Percentiles rank a stretch among this genome's conserved stretches.
These are phyloP conservation scores for Drosophila pseudotakahashii DNA, from an alignment of 2,888 invertebrate species.

Conservation along the genomic window DNA sequence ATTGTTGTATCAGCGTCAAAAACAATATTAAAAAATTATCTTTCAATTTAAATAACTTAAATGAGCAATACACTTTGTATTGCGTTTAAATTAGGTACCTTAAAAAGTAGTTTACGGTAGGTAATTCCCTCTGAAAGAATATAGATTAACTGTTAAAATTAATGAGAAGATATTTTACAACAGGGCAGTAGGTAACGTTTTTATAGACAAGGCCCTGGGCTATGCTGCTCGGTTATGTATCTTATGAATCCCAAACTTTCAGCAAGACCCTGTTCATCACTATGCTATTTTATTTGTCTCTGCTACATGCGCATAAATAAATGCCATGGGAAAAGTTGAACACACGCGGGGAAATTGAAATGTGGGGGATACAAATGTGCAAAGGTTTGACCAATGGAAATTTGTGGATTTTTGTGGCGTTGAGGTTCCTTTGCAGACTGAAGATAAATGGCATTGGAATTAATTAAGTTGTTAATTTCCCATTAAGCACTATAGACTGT, in stretches of 20 bases:
- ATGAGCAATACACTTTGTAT: not conserved
- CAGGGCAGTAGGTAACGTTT: too few species aligned
- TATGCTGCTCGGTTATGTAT: not conserved
- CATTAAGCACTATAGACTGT: constrained; percentile 74
- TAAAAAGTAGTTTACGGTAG: too few species aligned
- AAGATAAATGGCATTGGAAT: constrained; percentile 84
- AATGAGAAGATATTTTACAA: too few species aligned
- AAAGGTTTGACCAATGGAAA: constrained; percentile 75
- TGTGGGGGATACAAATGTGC: constrained; percentile 9
- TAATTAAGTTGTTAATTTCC: constrained; percentile 84
- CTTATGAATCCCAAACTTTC: not conserved
- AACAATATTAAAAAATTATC: constrained; percentile 2
- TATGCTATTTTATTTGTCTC: constrained; percentile 60
- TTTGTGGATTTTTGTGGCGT: constrained; percentile 73
- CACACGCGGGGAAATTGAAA: not conserved
- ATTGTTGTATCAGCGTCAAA: not conserved
- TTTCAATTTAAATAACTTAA: constrained; percentile 1
- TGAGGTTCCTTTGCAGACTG: constrained; percentile 56
- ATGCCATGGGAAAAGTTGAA: constrained; percentile 61
- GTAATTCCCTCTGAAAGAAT: too few species aligned
- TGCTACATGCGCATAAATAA: constrained; percentile 75
- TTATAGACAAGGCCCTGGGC: too few species aligned
- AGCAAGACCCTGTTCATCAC: not conserved
- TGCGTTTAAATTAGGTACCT: too few species aligned
- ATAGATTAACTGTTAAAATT: too few species aligned